These are phyloP conservation scores for Brachyistius frenatus DNA, from an alignment of 2,113 vertebrate genomes.

Conservation along the genomic window DNA sequence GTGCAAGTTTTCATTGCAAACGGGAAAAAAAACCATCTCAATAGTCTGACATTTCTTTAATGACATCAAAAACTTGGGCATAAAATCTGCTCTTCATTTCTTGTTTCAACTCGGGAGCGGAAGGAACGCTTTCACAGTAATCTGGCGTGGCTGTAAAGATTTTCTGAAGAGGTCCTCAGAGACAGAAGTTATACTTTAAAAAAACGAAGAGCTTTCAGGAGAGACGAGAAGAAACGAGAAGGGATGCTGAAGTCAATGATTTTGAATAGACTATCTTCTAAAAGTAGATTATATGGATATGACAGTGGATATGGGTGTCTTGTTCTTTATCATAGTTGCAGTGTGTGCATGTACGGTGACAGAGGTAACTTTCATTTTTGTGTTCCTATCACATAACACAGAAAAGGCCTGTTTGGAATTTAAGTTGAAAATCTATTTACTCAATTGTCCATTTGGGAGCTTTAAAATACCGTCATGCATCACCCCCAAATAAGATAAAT, in stretches of 20 bases:
- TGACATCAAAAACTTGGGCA: slow-evolving; percentile 42
- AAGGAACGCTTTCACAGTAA: slow-evolving; percentile 37
- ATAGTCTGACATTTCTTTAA: slow-evolving; percentile 34
- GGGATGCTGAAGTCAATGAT: neutral
- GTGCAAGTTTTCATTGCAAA: slow-evolving; percentile 53
- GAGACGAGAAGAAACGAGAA: slow-evolving; percentile 9
- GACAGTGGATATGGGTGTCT: slow-evolving; percentile 22
- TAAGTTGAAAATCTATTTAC: slow-evolving; percentile 44
- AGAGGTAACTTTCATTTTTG: slow-evolving; percentile 20
- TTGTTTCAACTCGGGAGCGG: slow-evolving; percentile 41
- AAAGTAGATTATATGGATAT: slow-evolving; percentile 23
- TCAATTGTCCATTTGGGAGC: slow-evolving; percentile 52
- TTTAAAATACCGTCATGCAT: slow-evolving; percentile 42
- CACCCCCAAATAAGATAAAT: slow-evolving; percentile 32
- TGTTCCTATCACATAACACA: slow-evolving; percentile 29
- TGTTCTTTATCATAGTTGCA: slow-evolving; percentile 31
- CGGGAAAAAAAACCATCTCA: slow-evolving; percentile 6
- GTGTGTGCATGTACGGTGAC: slow-evolving; percentile 6
- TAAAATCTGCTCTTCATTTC: slow-evolving; percentile 63
- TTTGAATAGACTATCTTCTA: neutral
- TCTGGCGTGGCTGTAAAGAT: slow-evolving; percentile 51
- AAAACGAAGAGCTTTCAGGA: slow-evolving; percentile 11
- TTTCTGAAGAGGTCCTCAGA: slow-evolving; percentile 36
- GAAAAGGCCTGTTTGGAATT: slow-evolving; percentile 42
- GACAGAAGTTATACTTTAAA: slow-evolving; percentile 23